Base-by-base conservation (phyloP, 2,888 invertebrate species). In the Alentia gelatinosa region DNA sequence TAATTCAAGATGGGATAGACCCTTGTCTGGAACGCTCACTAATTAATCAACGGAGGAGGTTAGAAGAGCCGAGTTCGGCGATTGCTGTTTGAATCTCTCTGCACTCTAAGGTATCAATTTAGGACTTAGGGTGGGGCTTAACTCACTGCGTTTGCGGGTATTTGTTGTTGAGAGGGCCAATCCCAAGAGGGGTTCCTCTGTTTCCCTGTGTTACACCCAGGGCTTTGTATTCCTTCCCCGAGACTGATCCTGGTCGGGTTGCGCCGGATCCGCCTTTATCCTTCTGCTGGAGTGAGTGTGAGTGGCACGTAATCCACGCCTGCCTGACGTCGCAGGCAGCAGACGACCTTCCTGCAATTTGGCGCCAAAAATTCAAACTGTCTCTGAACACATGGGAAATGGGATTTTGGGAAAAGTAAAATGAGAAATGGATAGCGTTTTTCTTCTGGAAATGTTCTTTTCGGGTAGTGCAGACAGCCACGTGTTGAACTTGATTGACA, bases 71-170 rank as follows among this genome's bases (percentile, higher is more conserved):
- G 68, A 30, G 1, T 68, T 30, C n/a, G 68, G 30, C 68, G 26
- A 68, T 68, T 68, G 4, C 68, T 30, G 68, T 68, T 30, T 12
- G 68, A 68, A 79, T 39, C 79, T 35, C 39, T 39, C 37, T 15
- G 19, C 79, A 79, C 79, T 79, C 79, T 37, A 79, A 79, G 79
- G 79, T 79, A 79, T 79, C 79, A 79, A 79, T 79, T 79, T 79
- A 15, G 35, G 79, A 12, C 79, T 35, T n/a, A 79, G 37, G 15
- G 37, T 26, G 37, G 37, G 79, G 79, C 39, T 79, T 79, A 79
- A 12, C 37, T 35, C 12, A 39, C 79, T 79, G 39, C 37, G 79
- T 79, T 79, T 39, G 79, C 9, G 79, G 79, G 39, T 79, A 79
- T 79, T 79, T 79, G 79, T 79, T 79, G 79, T 39, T 79, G 79